Evolutionary conservation across 1,140 invertebrate genomes (phyloP).

Genomic region (Aradophagus sp.): DNA sequence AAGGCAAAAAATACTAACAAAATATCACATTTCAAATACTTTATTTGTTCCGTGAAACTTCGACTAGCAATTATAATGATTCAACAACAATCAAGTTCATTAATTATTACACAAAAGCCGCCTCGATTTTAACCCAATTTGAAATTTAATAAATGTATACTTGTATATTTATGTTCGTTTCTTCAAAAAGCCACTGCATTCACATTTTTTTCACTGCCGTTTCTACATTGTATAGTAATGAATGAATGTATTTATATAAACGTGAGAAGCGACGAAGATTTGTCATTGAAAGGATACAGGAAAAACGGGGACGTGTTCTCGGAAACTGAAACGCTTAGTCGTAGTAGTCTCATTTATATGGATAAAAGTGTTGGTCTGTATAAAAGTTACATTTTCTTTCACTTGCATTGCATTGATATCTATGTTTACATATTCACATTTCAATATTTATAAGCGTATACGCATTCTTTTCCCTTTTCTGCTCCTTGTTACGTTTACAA

Average conservation of each 20-base stretch:
- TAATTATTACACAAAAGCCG: conserved; percentile 36
- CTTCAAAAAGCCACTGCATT: conserved; percentile 22
- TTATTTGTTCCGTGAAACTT: conserved; percentile 40
- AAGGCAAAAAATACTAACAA: conserved; percentile 13
- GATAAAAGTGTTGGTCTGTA: conserved; percentile 1
- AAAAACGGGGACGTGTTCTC: conserved; percentile 21
- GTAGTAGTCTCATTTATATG: conserved; percentile 3
- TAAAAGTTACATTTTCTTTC: neutral
- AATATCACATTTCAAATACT: conserved; percentile 16
- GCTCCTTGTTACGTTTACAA: too few relatives aligned
- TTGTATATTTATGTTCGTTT: conserved; percentile 22
- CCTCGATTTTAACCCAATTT: conserved; percentile 42
- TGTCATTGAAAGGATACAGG: conserved; percentile 30
- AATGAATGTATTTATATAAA: conserved; percentile 14
- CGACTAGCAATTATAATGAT: conserved; percentile 15
- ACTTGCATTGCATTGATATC: neutral
- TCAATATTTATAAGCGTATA: too few relatives aligned
- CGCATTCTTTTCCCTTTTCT: too few relatives aligned
- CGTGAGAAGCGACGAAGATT: conserved; percentile 41
- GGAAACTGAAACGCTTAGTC: conserved; percentile 30
- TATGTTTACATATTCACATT: too few relatives aligned
- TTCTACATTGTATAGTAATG: conserved; percentile 16
- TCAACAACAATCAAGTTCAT: conserved; percentile 27
- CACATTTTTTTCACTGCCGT: conserved; percentile 8
- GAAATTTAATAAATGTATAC: conserved; percentile 32